Conservation (phyloP, 2,797 vertebrate species). For the Notamacropus eugenii region DNA sequence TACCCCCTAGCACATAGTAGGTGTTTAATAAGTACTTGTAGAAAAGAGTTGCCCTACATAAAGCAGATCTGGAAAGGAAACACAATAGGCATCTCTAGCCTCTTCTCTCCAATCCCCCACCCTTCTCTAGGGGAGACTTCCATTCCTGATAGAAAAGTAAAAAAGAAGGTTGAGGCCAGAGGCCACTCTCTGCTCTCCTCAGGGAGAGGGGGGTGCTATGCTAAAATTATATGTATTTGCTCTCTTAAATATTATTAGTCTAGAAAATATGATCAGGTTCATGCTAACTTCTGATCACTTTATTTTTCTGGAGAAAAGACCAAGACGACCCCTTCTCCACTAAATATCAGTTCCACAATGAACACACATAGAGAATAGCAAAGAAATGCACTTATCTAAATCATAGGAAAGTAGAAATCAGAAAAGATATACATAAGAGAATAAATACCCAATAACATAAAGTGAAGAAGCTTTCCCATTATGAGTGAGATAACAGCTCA, state of each 20-base stretch:
- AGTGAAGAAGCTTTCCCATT: neutral
- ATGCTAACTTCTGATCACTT: neutral
- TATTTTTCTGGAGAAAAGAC: neutral
- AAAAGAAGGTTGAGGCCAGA: neutral
- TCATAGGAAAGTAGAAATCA: neutral
- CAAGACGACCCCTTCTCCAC: neutral
- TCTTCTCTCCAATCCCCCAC: neutral
- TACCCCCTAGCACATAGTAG: neutral
- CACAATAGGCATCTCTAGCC: neutral
- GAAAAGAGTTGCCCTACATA: neutral
- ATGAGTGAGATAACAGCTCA: neutral
- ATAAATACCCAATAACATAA: neutral
- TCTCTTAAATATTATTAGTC: neutral
- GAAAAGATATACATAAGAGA: neutral
- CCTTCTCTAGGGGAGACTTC: neutral
- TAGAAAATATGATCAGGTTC: neutral
- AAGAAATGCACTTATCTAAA: neutral
- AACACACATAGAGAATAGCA: neutral
- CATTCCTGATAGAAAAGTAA: neutral
- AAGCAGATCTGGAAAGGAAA: neutral
- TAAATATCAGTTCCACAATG: neutral
- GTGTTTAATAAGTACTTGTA: neutral
- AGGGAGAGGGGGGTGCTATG: neutral
- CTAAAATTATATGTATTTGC: neutral
- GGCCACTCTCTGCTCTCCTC: neutral